Evolutionary conservation across 2,888 invertebrate species (phyloP).

Genomic region (Phaonia tiefii): DNA sequence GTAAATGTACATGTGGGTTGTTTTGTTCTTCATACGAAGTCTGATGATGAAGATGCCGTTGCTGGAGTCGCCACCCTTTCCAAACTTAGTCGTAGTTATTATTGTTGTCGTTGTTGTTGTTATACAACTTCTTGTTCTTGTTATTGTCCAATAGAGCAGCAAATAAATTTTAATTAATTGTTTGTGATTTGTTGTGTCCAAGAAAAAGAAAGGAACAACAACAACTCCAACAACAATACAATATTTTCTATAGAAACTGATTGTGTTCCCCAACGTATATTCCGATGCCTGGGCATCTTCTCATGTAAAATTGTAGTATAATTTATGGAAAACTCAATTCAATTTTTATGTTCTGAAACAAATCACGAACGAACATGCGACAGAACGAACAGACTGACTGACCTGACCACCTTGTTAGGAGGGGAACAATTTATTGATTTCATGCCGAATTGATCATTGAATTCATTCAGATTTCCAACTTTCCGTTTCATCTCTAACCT

Average conservation of each 20-base stretch:
- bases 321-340: constrained; percentile 10
- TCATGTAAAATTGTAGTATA: constrained; percentile 6
- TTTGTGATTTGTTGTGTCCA: constrained; percentile 49
- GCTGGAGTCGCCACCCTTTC: constrained; percentile 2
- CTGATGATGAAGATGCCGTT: not conserved
- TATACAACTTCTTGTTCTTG: constrained; percentile 36
- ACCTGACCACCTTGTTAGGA: no score
- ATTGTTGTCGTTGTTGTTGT: constrained; percentile 36
- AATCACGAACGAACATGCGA: no score
- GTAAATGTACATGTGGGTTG: constrained; percentile 4
- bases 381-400: no score
- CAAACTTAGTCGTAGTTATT: not conserved
- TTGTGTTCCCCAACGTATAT: not conserved
- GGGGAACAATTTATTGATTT: no score
- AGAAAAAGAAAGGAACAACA: not conserved
- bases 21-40: constrained; percentile 3
- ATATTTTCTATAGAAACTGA: constrained; percentile 10
- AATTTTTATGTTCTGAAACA: not conserved
- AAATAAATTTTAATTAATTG: constrained; percentile 63
- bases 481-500: no score
- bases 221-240: not conserved
- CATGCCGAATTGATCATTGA: no score
- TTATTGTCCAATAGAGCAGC: constrained; percentile 54
- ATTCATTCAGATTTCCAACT: no score
- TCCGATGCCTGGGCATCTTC: not conserved